Conservation (phyloP, 1,140 invertebrate species). For the Diabrotica virgifera region DNA sequence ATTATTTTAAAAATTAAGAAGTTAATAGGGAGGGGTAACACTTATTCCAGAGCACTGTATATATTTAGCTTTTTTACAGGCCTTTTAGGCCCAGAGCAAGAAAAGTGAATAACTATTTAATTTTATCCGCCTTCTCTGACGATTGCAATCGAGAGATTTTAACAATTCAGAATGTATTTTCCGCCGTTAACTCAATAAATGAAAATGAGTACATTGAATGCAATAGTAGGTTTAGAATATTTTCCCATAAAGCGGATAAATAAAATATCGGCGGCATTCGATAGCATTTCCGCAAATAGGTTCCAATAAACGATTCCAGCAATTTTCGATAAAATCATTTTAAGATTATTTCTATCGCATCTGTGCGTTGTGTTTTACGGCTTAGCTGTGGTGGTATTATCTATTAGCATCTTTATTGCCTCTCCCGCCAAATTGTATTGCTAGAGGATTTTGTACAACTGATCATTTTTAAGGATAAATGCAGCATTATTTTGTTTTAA, state of each 20-base stretch:
- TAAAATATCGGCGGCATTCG: not conserved
- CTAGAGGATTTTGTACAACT: not conserved
- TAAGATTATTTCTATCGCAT: conserved; percentile 1
- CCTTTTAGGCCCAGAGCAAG: no score
- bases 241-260: not conserved
- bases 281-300: not conserved
- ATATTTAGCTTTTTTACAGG: no score
- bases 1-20: no score
- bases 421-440: not conserved
- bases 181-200: not conserved
- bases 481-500: not conserved
- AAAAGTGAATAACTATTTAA: no score
- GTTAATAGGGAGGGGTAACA: no score
- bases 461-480: not conserved
- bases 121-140: not conserved
- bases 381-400: not conserved
- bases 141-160: not conserved
- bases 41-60: no score
- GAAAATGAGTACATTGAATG: not conserved
- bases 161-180: not conserved
- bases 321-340: conserved; percentile 1
- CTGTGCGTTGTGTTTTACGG: not conserved
- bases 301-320: not conserved
- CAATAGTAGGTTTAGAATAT: not conserved
- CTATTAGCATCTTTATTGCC: not conserved